phyloP scores from a whole-genome alignment of 2,797 vertebrate species.

The Pelochelys cantorii region DNA sequence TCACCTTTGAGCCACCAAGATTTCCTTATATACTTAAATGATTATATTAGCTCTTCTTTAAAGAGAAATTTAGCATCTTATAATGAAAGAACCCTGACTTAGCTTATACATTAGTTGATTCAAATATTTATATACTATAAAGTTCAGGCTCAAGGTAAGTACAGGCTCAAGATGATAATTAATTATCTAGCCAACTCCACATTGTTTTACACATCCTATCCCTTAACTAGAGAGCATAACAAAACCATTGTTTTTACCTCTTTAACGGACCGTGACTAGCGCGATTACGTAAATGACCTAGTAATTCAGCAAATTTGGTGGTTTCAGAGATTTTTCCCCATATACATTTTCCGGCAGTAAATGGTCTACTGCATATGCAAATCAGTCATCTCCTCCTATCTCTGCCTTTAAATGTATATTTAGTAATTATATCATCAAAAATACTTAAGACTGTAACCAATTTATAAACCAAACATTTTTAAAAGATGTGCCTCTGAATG shows the following conservation, averaged over 20 bases:
- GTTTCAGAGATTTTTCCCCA: constrained; percentile 69
- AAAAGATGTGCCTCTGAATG: neutral
- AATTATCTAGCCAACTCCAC: constrained; percentile 57
- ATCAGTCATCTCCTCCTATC: neutral
- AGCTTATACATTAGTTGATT: neutral
- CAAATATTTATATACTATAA: neutral
- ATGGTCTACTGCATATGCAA: neutral
- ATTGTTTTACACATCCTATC: constrained; percentile 58
- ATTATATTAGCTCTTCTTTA: neutral
- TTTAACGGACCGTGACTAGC: constrained; percentile 66
- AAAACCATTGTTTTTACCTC: constrained; percentile 67
- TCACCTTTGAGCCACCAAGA: neutral
- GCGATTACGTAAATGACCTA: constrained; percentile 66
- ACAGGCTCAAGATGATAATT: constrained; percentile 49
- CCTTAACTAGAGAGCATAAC: constrained; percentile 70
- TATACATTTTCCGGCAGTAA: constrained; percentile 47
- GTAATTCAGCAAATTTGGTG: constrained; percentile 62
- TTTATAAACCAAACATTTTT: neutral
- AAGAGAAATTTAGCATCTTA: neutral
- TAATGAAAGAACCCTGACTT: neutral
- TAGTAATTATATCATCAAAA: neutral
- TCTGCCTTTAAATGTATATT: neutral
- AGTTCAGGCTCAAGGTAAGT: neutral
- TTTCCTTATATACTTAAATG: neutral
- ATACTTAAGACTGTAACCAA: neutral